Conservation (phyloP, 2,113 vertebrate species). For the Sakesphorus luctuosus region DNA sequence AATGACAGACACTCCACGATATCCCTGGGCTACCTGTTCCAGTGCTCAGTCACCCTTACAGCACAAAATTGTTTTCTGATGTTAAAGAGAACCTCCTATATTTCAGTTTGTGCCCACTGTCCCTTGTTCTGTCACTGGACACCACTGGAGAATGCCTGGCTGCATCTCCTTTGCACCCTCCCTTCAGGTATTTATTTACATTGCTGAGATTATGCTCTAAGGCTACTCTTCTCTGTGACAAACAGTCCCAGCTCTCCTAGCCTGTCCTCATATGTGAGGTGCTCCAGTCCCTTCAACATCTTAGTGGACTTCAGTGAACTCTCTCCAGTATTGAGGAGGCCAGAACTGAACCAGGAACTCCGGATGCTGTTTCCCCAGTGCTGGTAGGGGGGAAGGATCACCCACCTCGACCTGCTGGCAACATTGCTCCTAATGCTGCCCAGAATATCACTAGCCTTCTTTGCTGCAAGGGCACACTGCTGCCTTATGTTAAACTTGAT, state of each 20-base stretch:
- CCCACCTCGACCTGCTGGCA: not conserved
- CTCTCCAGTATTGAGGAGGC: not conserved
- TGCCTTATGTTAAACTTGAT: not conserved
- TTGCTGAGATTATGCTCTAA: not conserved
- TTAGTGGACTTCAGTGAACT: not conserved
- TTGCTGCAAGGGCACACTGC: accelerated
- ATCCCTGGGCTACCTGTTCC: not conserved
- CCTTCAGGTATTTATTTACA: not conserved
- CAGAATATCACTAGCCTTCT: not conserved
- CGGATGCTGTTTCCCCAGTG: not conserved
- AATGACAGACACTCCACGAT: not conserved
- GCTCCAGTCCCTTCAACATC: not conserved
- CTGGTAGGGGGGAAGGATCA: not conserved
- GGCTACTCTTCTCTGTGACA: not conserved
- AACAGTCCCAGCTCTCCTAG: not conserved
- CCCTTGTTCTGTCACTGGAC: not conserved
- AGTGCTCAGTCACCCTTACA: not conserved
- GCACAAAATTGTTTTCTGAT: not conserved
- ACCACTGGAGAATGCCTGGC: not conserved
- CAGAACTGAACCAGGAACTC: not conserved
- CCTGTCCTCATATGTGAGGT: accelerated
- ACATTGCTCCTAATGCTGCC: not conserved
- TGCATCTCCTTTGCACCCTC: not conserved
- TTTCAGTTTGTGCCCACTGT: not conserved
- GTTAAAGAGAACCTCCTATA: not conserved